Evolutionary conservation across 2,113 vertebrate species (phyloP).

Genomic region (Amazona vittata): DNA sequence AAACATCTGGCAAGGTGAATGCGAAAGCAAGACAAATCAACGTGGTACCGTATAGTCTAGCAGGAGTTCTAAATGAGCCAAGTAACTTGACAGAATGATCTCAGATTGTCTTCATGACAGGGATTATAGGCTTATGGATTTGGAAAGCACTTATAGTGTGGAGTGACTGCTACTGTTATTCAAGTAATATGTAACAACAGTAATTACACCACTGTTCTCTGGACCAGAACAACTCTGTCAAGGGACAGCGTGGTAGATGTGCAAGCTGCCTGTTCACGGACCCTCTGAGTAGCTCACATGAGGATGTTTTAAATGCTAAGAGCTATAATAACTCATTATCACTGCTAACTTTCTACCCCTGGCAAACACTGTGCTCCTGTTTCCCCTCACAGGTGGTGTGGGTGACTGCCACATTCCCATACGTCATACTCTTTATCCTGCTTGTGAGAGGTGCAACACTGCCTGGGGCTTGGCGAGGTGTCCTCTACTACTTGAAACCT

Average conservation of each 20-base stretch:
- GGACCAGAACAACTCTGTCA: neutral
- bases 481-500: constrained; percentile 93
- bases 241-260: neutral
- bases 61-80: neutral
- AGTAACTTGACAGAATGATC: neutral
- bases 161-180: neutral
- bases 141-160: neutral
- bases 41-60: neutral
- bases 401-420: constrained; percentile 97
- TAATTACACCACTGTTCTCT: neutral
- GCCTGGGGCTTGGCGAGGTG: constrained; percentile 95
- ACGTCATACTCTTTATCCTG: constrained; percentile 88
- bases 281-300: neutral
- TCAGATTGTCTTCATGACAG: neutral
- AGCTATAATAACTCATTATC: neutral
- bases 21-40: neutral
- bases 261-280: neutral
- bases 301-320: neutral
- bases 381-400: constrained; percentile 87
- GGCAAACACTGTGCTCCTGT: neutral
- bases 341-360: neutral
- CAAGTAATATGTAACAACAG: neutral
- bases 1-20: constrained; percentile 95
- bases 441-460: constrained; percentile 92
- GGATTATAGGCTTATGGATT: neutral